A percentile compares a stretch with the other conserved stretches of the same genome.
Evolutionary conservation across 2,888 invertebrate species (phyloP).

Genomic region (Helicoverpa assulta): DNA sequence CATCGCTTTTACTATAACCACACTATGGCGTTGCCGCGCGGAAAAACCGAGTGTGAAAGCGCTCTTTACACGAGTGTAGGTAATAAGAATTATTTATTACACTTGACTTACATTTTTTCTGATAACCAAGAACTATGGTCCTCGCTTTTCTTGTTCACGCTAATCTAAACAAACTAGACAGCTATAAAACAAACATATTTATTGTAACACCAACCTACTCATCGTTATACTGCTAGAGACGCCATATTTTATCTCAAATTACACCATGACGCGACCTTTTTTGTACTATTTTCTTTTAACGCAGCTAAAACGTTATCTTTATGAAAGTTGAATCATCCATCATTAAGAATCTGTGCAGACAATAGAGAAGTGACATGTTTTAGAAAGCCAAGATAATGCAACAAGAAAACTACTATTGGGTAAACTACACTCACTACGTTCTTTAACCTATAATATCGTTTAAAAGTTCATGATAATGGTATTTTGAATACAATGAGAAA

Average conservation of each 20-base stretch:
- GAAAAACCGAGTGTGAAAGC: no score
- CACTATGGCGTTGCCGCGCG: no score
- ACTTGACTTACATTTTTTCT: conserved; percentile 6
- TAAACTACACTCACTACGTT: no score
- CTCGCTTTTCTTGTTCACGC: conserved; percentile 17
- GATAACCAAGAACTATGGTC: background rate
- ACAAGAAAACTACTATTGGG: background rate
- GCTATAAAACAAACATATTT: conserved; percentile 28
- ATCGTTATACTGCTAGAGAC: conserved; percentile 1
- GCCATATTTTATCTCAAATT: conserved; percentile 9
- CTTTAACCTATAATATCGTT: no score
- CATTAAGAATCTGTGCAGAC: conserved; percentile 18
- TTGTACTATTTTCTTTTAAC: conserved; percentile 2
- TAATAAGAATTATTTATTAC: conserved; percentile 1
- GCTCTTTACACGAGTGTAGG: background rate
- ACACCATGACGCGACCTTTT: conserved; percentile 20
- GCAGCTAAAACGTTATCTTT: background rate
- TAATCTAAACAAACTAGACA: conserved; percentile 22
- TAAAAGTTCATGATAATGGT: no score
- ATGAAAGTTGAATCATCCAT: conserved; percentile 38
- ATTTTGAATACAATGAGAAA: no score
- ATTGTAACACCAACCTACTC: conserved; percentile 3
- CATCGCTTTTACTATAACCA: no score
- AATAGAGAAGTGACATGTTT: conserved; percentile 3
- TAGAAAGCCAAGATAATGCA: background rate